phyloP scores from a whole-genome alignment of 35 echinoderm and acorn worm species.

The Heliocidaris erythrogramma region DNA sequence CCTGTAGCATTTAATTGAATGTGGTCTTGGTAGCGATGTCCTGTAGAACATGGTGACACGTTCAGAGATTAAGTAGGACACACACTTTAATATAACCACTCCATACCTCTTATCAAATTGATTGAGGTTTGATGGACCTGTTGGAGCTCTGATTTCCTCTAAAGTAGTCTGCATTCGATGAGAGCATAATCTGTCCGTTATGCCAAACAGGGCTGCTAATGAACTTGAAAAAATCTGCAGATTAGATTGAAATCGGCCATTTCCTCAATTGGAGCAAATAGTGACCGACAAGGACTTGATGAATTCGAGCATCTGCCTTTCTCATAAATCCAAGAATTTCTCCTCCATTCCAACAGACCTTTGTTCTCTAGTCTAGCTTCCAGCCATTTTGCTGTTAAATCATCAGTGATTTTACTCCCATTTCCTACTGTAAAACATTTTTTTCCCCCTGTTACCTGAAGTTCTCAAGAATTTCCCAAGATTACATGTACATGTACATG shows the following conservation, averaged over 20 bases:
- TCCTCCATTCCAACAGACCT: not conserved
- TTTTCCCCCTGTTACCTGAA: too few species aligned
- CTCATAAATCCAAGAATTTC: not conserved
- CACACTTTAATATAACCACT: not conserved
- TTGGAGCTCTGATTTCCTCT: not conserved
- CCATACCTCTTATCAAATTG: not conserved
- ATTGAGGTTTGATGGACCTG: not conserved
- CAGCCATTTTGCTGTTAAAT: too few species aligned
- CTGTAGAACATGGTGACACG: not conserved
- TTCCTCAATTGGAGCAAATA: constrained; percentile 12
- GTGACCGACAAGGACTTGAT: not conserved
- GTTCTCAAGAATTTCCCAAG: too few species aligned
- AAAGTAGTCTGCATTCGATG: not conserved
- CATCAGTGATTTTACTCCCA: too few species aligned
- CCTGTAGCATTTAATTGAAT: not conserved
- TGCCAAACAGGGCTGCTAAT: not conserved
- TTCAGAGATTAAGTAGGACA: too few species aligned
- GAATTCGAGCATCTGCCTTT: not conserved
- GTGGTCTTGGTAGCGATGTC: not conserved
- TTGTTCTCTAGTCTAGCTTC: not conserved
- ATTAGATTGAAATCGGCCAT: not conserved
- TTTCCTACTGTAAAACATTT: too few species aligned
- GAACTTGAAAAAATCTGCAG: not conserved
- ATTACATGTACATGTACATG: too few species aligned
- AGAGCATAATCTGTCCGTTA: not conserved